Evolutionary conservation across 2,797 vertebrate genomes (phyloP).

Genomic region (Sebastes umbrosus): DNA sequence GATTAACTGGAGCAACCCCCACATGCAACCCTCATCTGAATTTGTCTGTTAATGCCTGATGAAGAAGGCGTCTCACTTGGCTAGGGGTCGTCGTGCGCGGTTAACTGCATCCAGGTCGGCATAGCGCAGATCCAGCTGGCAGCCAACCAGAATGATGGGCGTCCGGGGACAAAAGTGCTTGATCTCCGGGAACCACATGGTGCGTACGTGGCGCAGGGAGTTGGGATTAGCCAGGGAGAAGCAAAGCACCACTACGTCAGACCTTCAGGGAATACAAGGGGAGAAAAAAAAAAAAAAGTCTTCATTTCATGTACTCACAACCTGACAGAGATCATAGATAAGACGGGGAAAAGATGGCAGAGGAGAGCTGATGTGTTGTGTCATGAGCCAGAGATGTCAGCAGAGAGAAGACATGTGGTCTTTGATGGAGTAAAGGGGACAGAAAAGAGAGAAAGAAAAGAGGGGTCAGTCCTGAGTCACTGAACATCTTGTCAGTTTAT

Average conservation of each 20-base stretch:
- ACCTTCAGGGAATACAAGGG: conserved; percentile 70
- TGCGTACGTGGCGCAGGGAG: conserved; percentile 91
- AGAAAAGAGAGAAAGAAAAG: conserved; percentile 21
- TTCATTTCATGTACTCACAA: conserved; percentile 1
- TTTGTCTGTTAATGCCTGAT: conserved; percentile 25
- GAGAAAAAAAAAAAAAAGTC: not conserved
- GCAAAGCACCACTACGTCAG: conserved; percentile 93
- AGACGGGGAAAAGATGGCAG: not conserved
- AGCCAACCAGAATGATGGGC: conserved; percentile 92
- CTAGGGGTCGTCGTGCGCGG: conserved; percentile 85
- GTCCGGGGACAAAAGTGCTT: conserved; percentile 95
- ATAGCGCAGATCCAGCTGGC: conserved; percentile 95
- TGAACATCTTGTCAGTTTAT: conserved; percentile 45
- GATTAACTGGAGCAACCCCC: not conserved
- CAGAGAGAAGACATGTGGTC: conserved; percentile 12
- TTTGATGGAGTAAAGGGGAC: conserved; percentile 34
- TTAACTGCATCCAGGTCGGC: conserved; percentile 88
- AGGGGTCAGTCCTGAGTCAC: conserved; percentile 35
- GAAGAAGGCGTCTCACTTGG: conserved; percentile 80
- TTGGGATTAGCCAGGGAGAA: conserved; percentile 95
- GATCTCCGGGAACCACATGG: conserved; percentile 95
- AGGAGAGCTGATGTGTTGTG: not conserved
- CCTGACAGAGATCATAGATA: not conserved
- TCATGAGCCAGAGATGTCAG: conserved; percentile 26
- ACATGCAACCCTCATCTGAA: conserved; percentile 1